These are phyloP conservation scores for Nomada lathburiana DNA, from an alignment of 2,888 invertebrate genomes.

Conservation along the genomic window DNA sequence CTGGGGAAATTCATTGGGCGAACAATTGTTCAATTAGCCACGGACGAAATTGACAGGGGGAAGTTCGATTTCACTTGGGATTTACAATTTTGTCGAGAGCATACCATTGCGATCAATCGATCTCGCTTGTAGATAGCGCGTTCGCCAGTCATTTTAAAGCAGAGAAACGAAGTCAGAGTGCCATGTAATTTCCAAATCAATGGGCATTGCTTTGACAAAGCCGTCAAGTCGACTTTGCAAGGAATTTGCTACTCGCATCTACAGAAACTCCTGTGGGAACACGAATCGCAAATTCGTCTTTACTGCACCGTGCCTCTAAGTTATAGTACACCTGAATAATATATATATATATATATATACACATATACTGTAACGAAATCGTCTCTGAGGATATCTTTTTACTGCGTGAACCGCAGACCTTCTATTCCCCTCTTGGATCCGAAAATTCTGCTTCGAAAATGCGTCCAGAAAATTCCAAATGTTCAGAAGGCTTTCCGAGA, in stretches of 20 bases:
- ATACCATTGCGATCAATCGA: too few relatives aligned
- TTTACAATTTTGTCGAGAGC: too few relatives aligned
- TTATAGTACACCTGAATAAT: slow-evolving; percentile 33
- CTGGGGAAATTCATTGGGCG: too few relatives aligned
- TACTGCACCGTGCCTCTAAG: slow-evolving; percentile 38
- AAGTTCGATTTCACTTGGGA: too few relatives aligned
- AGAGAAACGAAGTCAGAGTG: slow-evolving; percentile 5
- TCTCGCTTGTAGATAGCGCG: background rate
- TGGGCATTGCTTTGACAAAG: slow-evolving; percentile 49
- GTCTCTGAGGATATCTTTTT: slow-evolving; percentile 60
- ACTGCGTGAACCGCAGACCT: slow-evolving; percentile 26
- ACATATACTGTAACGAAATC: slow-evolving; percentile 57
- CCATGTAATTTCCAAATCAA: slow-evolving; percentile 68
- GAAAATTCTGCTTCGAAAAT: slow-evolving; percentile 32
- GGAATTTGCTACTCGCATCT: slow-evolving; percentile 63
- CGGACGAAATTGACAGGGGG: too few relatives aligned
- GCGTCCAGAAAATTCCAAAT: slow-evolving; percentile 43
- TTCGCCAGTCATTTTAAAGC: background rate
- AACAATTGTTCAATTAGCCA: too few relatives aligned
- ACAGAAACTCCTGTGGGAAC: slow-evolving; percentile 52
- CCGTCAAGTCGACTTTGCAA: slow-evolving; percentile 54
- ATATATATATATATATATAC: slow-evolving; percentile 14
- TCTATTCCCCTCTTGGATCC: slow-evolving; percentile 4
- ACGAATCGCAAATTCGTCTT: slow-evolving; percentile 72
- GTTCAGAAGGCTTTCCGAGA: background rate